Evolutionary conservation across 2,113 vertebrate species (phyloP).

Genomic region (Guaruba guarouba): DNA sequence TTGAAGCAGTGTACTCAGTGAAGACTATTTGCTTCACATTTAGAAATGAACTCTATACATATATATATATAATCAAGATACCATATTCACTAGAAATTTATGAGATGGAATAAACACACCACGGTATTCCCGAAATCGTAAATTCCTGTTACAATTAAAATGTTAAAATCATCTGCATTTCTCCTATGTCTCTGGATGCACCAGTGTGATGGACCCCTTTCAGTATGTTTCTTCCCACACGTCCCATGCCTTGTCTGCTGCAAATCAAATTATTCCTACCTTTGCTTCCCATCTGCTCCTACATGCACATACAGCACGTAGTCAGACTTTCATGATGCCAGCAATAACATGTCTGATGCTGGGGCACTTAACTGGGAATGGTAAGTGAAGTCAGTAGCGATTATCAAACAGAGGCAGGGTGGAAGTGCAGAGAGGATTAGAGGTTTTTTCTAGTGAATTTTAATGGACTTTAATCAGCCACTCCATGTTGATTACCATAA

Average conservation of each 20-base stretch:
- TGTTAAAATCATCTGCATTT: background rate
- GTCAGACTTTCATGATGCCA: background rate
- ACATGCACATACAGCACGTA: rapidly evolving
- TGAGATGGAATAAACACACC: background rate
- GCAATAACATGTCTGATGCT: background rate
- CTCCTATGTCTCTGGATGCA: background rate
- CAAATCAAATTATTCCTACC: background rate
- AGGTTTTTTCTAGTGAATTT: conserved; percentile 40
- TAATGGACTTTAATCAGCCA: conserved; percentile 65
- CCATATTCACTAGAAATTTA: background rate
- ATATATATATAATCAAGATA: background rate
- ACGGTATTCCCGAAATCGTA: background rate
- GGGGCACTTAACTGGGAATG: background rate
- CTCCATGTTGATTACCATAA: conserved; percentile 41
- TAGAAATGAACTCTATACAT: background rate
- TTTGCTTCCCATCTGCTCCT: background rate
- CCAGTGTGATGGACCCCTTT: background rate
- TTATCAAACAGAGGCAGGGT: background rate
- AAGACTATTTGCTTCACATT: background rate
- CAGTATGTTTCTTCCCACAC: background rate
- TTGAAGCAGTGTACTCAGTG: background rate
- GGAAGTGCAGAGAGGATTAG: background rate
- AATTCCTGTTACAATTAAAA: background rate
- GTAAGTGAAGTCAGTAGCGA: conserved; percentile 3
- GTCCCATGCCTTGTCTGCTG: background rate